A percentile compares a stretch with the other conserved stretches of the same genome.
phyloP scores from a whole-genome alignment of 2,888 invertebrate genomes.

The Ochropacha duplaris region DNA sequence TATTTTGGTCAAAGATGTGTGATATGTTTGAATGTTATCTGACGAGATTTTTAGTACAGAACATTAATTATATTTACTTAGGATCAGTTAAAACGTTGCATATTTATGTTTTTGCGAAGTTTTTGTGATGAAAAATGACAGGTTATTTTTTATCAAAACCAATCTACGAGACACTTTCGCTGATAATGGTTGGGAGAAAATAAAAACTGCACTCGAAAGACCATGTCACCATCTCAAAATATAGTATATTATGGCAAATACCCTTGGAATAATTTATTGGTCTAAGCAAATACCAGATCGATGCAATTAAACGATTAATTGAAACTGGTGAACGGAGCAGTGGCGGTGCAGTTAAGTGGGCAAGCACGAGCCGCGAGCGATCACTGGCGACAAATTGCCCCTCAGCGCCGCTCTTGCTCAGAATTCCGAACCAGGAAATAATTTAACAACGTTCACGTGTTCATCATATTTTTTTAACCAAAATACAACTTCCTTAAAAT shows the following conservation, averaged over 20 bases:
- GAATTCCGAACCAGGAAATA: constrained; percentile 44
- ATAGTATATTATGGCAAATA: too few relatives aligned
- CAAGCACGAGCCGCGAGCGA: constrained; percentile 29
- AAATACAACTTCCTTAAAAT: constrained; percentile 17
- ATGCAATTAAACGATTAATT: constrained; percentile 37
- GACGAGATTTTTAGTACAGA: too few relatives aligned
- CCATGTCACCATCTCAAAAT: background rate
- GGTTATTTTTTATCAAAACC: too few relatives aligned
- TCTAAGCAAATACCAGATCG: constrained; percentile 12
- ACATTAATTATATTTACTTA: too few relatives aligned
- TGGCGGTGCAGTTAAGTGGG: constrained; percentile 12
- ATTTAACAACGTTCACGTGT: constrained; percentile 32
- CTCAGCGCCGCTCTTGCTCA: constrained; percentile 35
- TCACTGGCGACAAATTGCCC: constrained; percentile 48
- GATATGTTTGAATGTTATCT: too few relatives aligned
- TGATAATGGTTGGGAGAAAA: too few relatives aligned
- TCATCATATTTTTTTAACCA: constrained; percentile 24
- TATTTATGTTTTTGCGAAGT: too few relatives aligned
- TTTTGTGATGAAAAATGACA: too few relatives aligned
- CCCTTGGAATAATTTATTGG: too few relatives aligned
- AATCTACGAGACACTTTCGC: too few relatives aligned
- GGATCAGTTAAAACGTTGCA: too few relatives aligned
- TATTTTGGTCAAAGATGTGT: background rate
- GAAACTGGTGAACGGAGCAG: constrained; percentile 19
- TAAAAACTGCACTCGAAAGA: too few relatives aligned